These are phyloP conservation scores for Drosophila subobscura DNA, from an alignment of 1,140 invertebrate species.

Conservation along the genomic window DNA sequence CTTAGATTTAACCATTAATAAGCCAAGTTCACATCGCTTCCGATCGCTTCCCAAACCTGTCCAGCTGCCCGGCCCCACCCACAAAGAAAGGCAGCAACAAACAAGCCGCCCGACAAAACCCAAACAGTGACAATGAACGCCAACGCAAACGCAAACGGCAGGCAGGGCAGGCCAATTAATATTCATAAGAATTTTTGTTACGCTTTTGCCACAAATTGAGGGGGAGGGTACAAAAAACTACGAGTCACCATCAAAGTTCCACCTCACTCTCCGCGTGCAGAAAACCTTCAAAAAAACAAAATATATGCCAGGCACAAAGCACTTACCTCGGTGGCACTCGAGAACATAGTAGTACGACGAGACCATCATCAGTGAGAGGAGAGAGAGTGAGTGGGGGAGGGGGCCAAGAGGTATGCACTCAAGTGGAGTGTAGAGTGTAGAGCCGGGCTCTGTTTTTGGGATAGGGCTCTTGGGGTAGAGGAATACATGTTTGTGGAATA, in stretches of 20 bases:
- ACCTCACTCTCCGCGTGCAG: constrained; percentile 22
- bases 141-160: constrained; percentile 31
- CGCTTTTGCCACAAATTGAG: constrained; percentile 37
- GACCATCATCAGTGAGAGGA: background rate
- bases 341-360: constrained; percentile 35
- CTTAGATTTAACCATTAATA: background rate
- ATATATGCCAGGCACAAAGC: constrained; percentile 29
- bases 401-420: constrained; percentile 1
- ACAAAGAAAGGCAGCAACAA: constrained; percentile 17
- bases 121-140: constrained; percentile 45
- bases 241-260: constrained; percentile 45
- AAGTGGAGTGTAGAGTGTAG: constrained; percentile 1
- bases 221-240: constrained; percentile 24
- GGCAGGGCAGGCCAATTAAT: constrained; percentile 52
- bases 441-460: background rate
- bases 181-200: constrained; percentile 61
- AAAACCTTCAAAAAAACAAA: constrained; percentile 18
- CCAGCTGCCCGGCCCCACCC: constrained; percentile 14
- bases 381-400: background rate
- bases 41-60: constrained; percentile 29
- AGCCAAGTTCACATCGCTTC: background rate
- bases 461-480: constrained; percentile 1
- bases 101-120: constrained; percentile 9
- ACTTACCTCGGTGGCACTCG: constrained; percentile 50
- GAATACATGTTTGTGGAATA: constrained; percentile 20